phyloP scores from a whole-genome alignment of 2,797 vertebrate species.

The Malurus splendens region DNA sequence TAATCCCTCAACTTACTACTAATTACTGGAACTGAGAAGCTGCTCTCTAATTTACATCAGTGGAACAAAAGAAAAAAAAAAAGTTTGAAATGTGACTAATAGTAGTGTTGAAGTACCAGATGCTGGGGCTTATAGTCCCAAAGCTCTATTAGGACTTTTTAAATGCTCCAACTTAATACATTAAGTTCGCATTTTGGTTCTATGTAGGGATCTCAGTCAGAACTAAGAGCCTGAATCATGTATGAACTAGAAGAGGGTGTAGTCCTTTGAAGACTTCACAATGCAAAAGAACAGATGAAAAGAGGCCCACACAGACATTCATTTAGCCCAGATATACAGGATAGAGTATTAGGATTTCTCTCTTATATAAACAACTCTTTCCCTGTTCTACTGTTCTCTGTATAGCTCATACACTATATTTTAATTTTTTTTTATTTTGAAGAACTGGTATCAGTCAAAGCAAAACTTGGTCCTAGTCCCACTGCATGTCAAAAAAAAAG shows the following conservation, averaged over 20 bases:
- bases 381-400: neutral
- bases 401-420: neutral
- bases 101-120: neutral
- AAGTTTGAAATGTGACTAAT: neutral
- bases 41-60: neutral
- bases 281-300: neutral
- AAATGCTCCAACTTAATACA: neutral
- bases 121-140: neutral
- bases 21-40: neutral
- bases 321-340: neutral
- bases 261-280: neutral
- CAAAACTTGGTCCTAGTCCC: neutral
- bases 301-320: neutral
- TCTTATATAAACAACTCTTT: neutral
- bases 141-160: neutral
- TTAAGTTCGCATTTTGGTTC: neutral
- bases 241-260: neutral
- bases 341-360: neutral
- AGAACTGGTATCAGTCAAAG: neutral
- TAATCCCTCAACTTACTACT: neutral
- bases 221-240: neutral
- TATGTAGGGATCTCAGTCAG: neutral
- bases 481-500: neutral
- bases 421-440: neutral
- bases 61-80: neutral